phyloP scores from a whole-genome alignment of 2,888 invertebrate species.

The Branchellion lobata region DNA sequence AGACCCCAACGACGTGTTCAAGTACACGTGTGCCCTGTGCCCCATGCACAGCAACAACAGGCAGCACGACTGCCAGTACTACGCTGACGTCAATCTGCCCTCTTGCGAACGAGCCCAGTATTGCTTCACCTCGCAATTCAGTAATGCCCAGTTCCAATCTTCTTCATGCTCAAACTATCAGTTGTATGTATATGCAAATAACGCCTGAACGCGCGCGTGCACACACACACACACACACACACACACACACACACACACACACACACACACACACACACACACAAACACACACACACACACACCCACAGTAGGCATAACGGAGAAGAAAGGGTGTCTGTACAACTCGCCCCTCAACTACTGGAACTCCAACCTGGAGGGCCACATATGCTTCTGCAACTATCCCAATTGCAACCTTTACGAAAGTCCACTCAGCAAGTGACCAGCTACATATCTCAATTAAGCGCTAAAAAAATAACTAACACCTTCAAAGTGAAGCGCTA shows the following conservation, averaged over 20 bases:
- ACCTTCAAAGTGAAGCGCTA: neutral
- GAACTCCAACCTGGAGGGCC: neutral
- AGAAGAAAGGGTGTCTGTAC: slow-evolving; percentile 4
- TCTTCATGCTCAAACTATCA: no score
- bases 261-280: no score
- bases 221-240: no score
- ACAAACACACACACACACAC: no score
- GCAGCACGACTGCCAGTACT: neutral
- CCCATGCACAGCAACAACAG: neutral
- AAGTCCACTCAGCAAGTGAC: neutral
- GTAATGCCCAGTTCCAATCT: no score
- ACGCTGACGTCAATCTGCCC: neutral
- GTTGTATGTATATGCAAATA: no score
- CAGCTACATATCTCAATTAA: neutral
- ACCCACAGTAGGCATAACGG: neutral
- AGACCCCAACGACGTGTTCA: neutral
- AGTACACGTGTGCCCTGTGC: neutral
- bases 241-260: no score
- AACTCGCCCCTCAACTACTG: neutral
- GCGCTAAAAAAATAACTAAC: neutral
- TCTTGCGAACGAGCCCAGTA: neutral
- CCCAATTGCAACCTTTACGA: neutral
- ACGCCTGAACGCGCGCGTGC: no score
- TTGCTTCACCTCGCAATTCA: slow-evolving; percentile 1
- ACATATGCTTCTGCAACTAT: slow-evolving; percentile 13